phyloP scores from a whole-genome alignment of 1,140 invertebrate species.

The Luehdorfia chinensis region DNA sequence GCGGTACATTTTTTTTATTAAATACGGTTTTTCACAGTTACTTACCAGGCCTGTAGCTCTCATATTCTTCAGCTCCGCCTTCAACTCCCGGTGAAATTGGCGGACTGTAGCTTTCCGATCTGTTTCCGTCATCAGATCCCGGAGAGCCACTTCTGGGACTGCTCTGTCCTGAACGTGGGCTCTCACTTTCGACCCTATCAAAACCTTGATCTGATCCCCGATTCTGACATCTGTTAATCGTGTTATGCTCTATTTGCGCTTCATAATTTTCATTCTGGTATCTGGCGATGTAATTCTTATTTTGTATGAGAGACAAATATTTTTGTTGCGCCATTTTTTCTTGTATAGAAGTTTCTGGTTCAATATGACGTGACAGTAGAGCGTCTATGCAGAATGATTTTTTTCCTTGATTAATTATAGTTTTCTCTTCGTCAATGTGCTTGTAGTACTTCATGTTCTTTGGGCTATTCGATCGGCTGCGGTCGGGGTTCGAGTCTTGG shows the following conservation, averaged over 20 bases:
- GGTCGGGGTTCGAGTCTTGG: conserved; percentile 45
- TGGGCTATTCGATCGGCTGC: conserved; percentile 48
- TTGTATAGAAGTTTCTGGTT: conserved; percentile 48
- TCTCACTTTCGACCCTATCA: conserved; percentile 34
- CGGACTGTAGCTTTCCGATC: conserved; percentile 70
- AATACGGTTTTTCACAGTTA: no score
- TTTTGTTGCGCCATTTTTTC: conserved; percentile 69
- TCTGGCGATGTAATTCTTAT: conserved; percentile 60
- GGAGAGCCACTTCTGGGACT: conserved; percentile 60
- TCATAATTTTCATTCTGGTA: conserved; percentile 59
- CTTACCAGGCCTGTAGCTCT: conserved; percentile 70
- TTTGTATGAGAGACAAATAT: conserved; percentile 64
- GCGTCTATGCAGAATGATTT: conserved; percentile 76
- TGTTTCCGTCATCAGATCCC: conserved; percentile 67
- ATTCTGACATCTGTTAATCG: conserved; percentile 55
- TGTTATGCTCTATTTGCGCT: conserved; percentile 65
- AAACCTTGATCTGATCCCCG: conserved; percentile 26
- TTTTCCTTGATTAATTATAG: conserved; percentile 51
- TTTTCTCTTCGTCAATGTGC: conserved; percentile 53
- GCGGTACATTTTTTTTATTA: no score
- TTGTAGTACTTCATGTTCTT: conserved; percentile 65
- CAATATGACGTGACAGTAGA: conserved; percentile 57
- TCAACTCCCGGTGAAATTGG: conserved; percentile 75
- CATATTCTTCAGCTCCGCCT: conserved; percentile 59
- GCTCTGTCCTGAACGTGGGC: conserved; percentile 56